These are phyloP conservation scores for Paragorgia papillata DNA, from an alignment of 92 coral and sea anemone genomes.

Conservation along the genomic window DNA sequence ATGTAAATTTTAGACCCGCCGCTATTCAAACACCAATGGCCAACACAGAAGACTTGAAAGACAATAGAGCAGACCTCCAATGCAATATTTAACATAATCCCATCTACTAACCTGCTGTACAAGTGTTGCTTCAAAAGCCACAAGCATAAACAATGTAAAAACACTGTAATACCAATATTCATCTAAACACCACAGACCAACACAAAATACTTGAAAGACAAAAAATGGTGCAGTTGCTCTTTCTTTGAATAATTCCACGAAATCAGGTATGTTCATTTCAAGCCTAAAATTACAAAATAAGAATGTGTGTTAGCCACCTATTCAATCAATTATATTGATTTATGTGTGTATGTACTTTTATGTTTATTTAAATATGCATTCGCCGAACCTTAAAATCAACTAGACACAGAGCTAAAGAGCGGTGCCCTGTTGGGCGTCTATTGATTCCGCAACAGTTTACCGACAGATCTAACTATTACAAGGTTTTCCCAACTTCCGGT, in stretches of 20 bases:
- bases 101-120: slow-evolving; percentile 83
- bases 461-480: too few species aligned
- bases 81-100: too few species aligned
- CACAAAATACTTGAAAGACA: slow-evolving; percentile 99
- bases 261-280: slow-evolving; percentile 95
- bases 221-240: slow-evolving; percentile 98
- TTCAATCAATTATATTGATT: background rate
- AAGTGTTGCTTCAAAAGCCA: slow-evolving; percentile 97
- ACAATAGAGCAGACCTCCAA: too few species aligned
- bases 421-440: too few species aligned
- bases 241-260: slow-evolving; percentile 86
- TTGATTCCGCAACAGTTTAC: too few species aligned
- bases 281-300: slow-evolving; percentile 47
- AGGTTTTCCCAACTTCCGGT: too few species aligned
- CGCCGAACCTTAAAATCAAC: too few species aligned
- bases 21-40: slow-evolving; percentile 95
- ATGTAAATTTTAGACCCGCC: too few species aligned
- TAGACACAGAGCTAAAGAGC: too few species aligned
- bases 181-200: slow-evolving; percentile 97
- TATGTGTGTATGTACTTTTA: too few species aligned
- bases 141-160: slow-evolving; percentile 91
- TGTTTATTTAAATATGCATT: background rate
- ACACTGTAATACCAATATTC: slow-evolving; percentile 99
- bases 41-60: slow-evolving; percentile 99
- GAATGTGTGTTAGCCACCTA: too few species aligned